Evolutionary conservation across 2,113 vertebrate genomes (phyloP), one percentile per base, ranked within the genome.

Genomic region (Paedocypris sp.): DNA sequence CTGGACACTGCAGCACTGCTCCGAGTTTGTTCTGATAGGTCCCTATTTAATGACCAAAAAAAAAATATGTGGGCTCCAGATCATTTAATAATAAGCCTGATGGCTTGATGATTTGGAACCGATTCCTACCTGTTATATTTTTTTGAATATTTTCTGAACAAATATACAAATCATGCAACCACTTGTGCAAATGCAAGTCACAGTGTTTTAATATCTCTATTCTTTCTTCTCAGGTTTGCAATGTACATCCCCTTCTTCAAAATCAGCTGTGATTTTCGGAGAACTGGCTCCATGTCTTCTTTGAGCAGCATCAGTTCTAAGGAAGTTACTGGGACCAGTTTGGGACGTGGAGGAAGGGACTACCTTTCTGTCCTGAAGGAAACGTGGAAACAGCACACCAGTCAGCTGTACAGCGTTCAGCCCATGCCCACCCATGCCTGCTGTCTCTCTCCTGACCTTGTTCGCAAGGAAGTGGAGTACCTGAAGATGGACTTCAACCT

Each of bases 241-340:
- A 98, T 98, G 94, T 97, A 98, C 77, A 92, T 97, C 75, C 94
- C 95, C 1, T 96, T 97, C 81, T 88, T 98, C 19, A 88, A 91
- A 48, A 81, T 94, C 56, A 94, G 85, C 83, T 92, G 88, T 32
- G 94, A 98, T 79, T 70, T 94, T 0, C 81, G 91, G 1, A 88
- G 88, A 49, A 76, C 80, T 0, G 82, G 86, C 29, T 79, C 89
- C 8, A 84, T 96, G 32, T 82, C 88, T 41, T 89, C 90, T 11
- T 79, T 96, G 29, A 67, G 91, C 75, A 88, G 73, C 69, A 76
- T 96, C 1, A 87, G 90, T 19, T 87, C 90, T 65, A 89, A 90
- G 64, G 94, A 97, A 69, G 82, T 89, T 0, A 72, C 78, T 11
- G 58, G 78, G 3, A 60, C 66, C 3, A 39, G 19, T 60, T 36